phyloP scores from a whole-genome alignment of 2,888 invertebrate species.

The Odontocerum albicorne region DNA sequence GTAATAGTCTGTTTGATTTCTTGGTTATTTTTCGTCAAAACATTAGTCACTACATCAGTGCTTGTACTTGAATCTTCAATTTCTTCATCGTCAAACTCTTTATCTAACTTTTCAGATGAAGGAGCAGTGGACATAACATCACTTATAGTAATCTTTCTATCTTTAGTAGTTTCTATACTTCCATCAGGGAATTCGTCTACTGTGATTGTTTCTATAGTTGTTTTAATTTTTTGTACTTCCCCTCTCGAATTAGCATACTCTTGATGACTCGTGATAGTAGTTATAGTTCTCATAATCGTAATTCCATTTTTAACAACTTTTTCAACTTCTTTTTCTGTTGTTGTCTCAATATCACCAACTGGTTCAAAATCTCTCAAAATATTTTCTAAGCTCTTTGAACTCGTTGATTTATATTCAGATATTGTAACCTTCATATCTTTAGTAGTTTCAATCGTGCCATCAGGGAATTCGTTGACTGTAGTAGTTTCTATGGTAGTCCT shows the following conservation, averaged over 20 bases:
- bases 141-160: slow-evolving; percentile 50
- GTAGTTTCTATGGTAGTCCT: slow-evolving; percentile 50
- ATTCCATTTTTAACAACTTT: slow-evolving; percentile 44
- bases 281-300: slow-evolving; percentile 47
- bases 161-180: slow-evolving; percentile 49
- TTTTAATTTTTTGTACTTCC: slow-evolving; percentile 48
- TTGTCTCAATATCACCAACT: slow-evolving; percentile 43
- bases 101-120: slow-evolving; percentile 39
- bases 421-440: slow-evolving; percentile 51
- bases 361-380: slow-evolving; percentile 32
- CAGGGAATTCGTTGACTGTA: slow-evolving; percentile 48
- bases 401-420: slow-evolving; percentile 43
- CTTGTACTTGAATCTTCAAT: slow-evolving; percentile 52
- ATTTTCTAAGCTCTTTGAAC: slow-evolving; percentile 32
- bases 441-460: slow-evolving; percentile 50
- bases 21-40: slow-evolving; percentile 45
- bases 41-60: slow-evolving; percentile 49
- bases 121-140: slow-evolving; percentile 43
- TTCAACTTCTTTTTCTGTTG: slow-evolving; percentile 43
- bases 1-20: slow-evolving; percentile 51
- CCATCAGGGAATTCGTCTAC: slow-evolving; percentile 54
- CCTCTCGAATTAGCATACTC: slow-evolving; percentile 45
- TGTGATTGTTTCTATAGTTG: slow-evolving; percentile 44
- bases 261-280: slow-evolving; percentile 46
- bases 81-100: slow-evolving; percentile 46